These are phyloP conservation scores for Aldabrachelys gigantea DNA, from an alignment of 2,113 vertebrate species.

Conservation along the genomic window DNA sequence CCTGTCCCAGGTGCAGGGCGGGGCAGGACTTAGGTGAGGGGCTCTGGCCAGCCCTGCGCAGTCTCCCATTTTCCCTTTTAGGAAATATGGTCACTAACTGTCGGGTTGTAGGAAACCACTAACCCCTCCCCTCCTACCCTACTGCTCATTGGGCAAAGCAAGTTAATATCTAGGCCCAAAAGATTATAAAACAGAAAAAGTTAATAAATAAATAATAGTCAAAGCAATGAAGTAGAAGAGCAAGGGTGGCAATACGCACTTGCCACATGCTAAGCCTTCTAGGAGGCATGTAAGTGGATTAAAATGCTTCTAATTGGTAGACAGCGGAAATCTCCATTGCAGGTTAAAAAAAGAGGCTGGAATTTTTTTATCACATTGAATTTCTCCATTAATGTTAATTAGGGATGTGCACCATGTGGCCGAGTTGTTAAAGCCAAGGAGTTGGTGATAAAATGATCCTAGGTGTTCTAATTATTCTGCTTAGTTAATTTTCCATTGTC, in stretches of 20 bases:
- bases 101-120: background rate
- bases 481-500: slow-evolving; percentile 53
- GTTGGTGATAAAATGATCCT: slow-evolving; percentile 30
- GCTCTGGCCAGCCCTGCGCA: no score
- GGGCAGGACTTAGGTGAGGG: no score
- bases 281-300: slow-evolving; percentile 33
- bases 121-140: background rate
- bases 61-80: no score
- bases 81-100: no score
- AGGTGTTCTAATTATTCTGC: background rate
- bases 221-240: background rate
- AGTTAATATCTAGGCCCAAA: background rate
- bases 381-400: slow-evolving; percentile 46
- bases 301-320: slow-evolving; percentile 61
- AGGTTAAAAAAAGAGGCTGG: slow-evolving; percentile 34
- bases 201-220: background rate
- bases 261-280: background rate
- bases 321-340: slow-evolving; percentile 63
- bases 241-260: slow-evolving; percentile 8
- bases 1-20: no score
- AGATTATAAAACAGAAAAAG: background rate
- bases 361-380: slow-evolving; percentile 42
- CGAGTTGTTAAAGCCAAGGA: slow-evolving; percentile 18
- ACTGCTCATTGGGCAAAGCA: background rate
- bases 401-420: background rate